A percentile compares a stretch with the other conserved stretches of the same genome.
Conservation (phyloP, 2,797 vertebrate species). For the Gymnopithys bicolor region DNA sequence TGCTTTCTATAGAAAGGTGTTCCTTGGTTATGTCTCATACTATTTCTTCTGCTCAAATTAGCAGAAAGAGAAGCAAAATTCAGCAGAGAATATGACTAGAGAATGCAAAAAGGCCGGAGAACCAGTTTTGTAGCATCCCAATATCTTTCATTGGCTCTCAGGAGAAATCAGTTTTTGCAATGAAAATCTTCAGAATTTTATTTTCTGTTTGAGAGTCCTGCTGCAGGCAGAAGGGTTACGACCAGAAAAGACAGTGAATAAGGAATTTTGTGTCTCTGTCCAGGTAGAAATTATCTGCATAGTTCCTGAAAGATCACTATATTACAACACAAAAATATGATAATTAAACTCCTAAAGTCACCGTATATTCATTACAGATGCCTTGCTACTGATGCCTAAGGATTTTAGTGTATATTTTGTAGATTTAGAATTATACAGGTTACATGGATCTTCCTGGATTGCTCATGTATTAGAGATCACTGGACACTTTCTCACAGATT, state of each 20-base stretch:
- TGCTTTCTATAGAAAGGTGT: background rate
- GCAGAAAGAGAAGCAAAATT: background rate
- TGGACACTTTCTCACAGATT: too few relatives aligned
- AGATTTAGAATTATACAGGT: too few relatives aligned
- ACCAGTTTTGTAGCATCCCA: background rate
- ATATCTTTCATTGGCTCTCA: background rate
- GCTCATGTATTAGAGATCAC: too few relatives aligned
- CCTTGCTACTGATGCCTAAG: too few relatives aligned
- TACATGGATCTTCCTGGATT: too few relatives aligned
- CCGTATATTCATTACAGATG: background rate
- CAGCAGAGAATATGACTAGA: background rate
- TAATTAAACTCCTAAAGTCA: background rate
- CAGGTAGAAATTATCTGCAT: background rate
- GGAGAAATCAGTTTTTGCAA: background rate
- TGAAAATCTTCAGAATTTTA: background rate
- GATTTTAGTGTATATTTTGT: too few relatives aligned
- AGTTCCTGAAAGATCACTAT: background rate
- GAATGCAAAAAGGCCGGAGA: background rate
- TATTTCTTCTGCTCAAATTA: background rate
- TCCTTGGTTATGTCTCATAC: background rate
- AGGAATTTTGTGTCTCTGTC: background rate
- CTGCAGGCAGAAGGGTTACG: background rate
- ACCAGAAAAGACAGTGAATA: background rate
- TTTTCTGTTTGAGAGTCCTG: background rate
- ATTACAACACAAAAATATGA: background rate